Base-by-base conservation (phyloP, 2,113 vertebrate species). In the Notothenia coriiceps region DNA sequence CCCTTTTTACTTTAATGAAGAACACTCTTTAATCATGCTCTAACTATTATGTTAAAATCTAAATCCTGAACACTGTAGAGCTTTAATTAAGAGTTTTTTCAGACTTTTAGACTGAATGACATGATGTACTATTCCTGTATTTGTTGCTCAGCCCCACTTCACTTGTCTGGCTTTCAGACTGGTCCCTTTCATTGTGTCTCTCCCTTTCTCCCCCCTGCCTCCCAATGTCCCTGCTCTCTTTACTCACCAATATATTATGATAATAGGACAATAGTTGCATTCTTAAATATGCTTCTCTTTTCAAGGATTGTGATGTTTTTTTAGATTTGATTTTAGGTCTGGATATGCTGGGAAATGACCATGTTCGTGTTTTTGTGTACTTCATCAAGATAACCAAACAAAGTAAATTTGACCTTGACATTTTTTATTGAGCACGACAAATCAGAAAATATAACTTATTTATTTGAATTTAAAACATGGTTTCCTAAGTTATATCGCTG, bases 41-140 rank as follows among this genome's bases (percentile, higher is more conserved):
- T 67, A 65, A 9, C 77, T 20, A 77, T 85, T 87, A 85, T 77
- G 59, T 63, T 85, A 11, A 77, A 70, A 86, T 85, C 65, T 80
- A 14, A 83, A 77, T 20, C n/a, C 15, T 50, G n/a, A 57, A 64
- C 20, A 11, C 44, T 71, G 63, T n/a, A 2, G 55, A 62, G 51
- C 61, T 84, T 84, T 73, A 87, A 76, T 80, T 73, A 80, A 29
- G 22, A 56, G 0, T 79, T 65, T 61, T 79, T 84, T 79, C 35
- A 71, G 61, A 65, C 47, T 43, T 50, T 62, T 9, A 60, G 35
- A 71, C n/a, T 10, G 0, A 65, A 70, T 47, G 57, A 54, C 69
- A 50, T 59, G 14, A 57, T 64, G 18, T 52, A 0, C 6, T 66
- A 54, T 55, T 71, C 8, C 29, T 60, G 3, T 22, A 44, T 8